Base-by-base conservation (phyloP, 2,113 vertebrate genomes). In the Psammodynastes pulverulentus region DNA sequence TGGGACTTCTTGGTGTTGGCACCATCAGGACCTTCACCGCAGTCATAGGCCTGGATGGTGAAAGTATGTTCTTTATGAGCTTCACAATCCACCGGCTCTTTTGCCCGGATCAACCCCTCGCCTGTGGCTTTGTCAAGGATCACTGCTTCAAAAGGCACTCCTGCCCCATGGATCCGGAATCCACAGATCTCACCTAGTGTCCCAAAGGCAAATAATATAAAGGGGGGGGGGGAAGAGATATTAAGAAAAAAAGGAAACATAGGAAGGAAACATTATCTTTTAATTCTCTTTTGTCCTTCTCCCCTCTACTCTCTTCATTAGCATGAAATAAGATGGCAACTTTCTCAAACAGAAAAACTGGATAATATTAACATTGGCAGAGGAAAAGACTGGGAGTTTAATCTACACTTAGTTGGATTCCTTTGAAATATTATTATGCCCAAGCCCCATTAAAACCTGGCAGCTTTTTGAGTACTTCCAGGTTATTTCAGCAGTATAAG, bases 1-100 rank as follows among this genome's bases (percentile, higher is more conserved):
- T 99, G 99, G n/a, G 99, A 99, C 95, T 99, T 99, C 97, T 99
- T 99, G 98, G 98, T 99, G 96, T 99, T 99, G 95, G 97, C 96
- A 84, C 98, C 99, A 1, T 99, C 99, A 0, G 99, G 98, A 51
- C 99, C 99, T 96, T 99, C 99, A 91, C 99, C 99, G 0, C 99
- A 99, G 97, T 99, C 99, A 0, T 99, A 99, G 86, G 99, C 99
- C 97, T 99, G 99, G 97, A 99, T 99, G 95, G 99, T 99, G 95
- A 99, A 99, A 19, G 98, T 99, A 97, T 99, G 99, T 85, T 99
- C 99, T 91, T 99, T 98, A 94, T 99, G 99, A 26, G 98, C 98
- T 95, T 99, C 99, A 1, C 99, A 99, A 95, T 99, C 99, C 97
- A 99, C 98, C 0, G 98, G 98, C 90, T 99, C 98, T 95, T 99